Conservation (phyloP, 2,797 vertebrate species). For the Lepidocolaptes lacrymiger region DNA sequence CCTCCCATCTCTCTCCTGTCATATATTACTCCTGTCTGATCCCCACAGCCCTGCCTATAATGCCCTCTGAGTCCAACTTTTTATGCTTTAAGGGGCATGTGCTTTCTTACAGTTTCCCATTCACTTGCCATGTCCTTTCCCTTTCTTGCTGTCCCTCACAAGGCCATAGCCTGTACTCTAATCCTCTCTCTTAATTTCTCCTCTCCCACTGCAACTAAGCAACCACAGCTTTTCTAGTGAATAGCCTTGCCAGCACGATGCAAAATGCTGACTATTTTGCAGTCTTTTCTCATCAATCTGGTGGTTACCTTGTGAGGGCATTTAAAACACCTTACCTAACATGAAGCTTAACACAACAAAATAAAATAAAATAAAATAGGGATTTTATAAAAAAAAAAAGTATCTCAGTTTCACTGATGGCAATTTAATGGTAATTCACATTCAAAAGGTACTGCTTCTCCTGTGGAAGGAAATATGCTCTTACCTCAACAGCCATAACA, state of each 20-base stretch:
- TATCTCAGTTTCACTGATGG: background rate
- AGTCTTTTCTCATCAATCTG: background rate
- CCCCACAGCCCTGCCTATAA: background rate
- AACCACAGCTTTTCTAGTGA: background rate
- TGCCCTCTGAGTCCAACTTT: background rate
- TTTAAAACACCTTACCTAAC: background rate
- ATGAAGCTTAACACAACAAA: background rate
- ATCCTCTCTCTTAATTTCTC: background rate
- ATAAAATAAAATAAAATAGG: background rate
- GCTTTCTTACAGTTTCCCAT: background rate
- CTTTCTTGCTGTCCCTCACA: background rate
- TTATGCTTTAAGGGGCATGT: background rate
- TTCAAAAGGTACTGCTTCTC: background rate
- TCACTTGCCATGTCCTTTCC: background rate
- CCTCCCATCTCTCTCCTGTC: background rate
- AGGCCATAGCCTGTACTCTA: background rate
- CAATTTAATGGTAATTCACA: background rate
- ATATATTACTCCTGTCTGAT: background rate
- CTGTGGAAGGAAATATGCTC: background rate
- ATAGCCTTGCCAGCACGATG: background rate
- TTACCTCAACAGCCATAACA: background rate
- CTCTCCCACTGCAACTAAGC: constrained; percentile 5
- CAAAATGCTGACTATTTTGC: background rate
- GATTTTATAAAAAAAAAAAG: background rate
- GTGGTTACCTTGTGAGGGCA: background rate